Evolutionary conservation across 2,888 invertebrate genomes (phyloP), one percentile per base, ranked within the genome.

Genomic region (Dasypolia templi): DNA sequence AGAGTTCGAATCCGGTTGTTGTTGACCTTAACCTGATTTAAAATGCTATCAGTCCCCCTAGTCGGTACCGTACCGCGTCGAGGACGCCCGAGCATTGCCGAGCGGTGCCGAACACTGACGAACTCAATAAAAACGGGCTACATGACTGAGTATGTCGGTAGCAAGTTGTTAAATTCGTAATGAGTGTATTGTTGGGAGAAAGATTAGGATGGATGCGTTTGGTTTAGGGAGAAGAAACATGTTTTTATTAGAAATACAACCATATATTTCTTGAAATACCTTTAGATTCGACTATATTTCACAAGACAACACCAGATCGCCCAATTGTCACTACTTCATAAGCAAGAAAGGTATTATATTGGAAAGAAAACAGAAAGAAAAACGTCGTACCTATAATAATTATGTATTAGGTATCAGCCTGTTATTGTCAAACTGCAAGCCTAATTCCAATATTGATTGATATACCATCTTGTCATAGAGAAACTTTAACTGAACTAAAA

Each of bases 11-110:
- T 55, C 81, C 72, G 81, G 83, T 87, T 88, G 87, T 85, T 90
- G 88, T 90, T 94, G 95, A 95, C 95, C 95, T 95, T 95, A 95
- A 95, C 95, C 95, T 95, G 93, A 94, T 95, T 95, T 95, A 95
- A 95, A 94, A 95, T 95, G 95, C 95, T 92, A 94, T 94, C 94
- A 94, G 92, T 90, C 89, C 78, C 81, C 83, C 86, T 81, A 87
- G 77, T 81, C 81, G 80, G 78, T 83, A 72, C 79, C 82, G 84
- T 84, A 80, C 72, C 73, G 61, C 53, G 62, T 26, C 61, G 65
- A 63, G 67, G 53, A 64, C 46, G 29, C 29, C 65, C 76, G 82
- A 73, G 58, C 9, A 39, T 58, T 59, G 51, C 77, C 74, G 75
- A 73, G 53, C 62, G n/a, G 7, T 55, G 32, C 78, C 77, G 75